phyloP scores from a whole-genome alignment of 2,797 vertebrate genomes.

The Staurois parvus region DNA sequence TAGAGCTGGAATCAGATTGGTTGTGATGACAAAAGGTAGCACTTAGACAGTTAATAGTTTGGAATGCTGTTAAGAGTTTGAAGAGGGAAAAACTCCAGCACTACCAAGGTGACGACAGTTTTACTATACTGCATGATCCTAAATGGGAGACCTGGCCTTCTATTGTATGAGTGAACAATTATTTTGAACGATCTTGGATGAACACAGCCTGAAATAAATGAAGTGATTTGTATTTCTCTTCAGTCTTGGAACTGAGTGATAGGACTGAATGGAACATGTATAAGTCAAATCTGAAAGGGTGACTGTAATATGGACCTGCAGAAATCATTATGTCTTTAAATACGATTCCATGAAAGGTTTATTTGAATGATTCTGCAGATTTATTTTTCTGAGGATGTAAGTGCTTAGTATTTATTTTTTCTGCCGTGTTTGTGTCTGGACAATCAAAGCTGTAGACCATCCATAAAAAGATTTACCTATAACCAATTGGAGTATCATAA shows the following conservation, averaged over 20 bases:
- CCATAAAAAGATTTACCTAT: background rate
- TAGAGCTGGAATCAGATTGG: too few species aligned
- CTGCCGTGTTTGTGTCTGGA: background rate
- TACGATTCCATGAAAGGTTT: background rate
- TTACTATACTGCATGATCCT: constrained; percentile 36
- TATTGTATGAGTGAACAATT: constrained; percentile 3
- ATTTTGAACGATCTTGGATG: constrained; percentile 39
- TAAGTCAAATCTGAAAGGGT: constrained; percentile 24
- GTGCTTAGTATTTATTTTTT: background rate
- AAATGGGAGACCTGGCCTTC: constrained; percentile 24
- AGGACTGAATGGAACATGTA: constrained; percentile 19
- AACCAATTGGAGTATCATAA: background rate
- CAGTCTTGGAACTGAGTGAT: constrained; percentile 32
- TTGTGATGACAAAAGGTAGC: background rate
- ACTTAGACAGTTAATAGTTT: constrained; percentile 28
- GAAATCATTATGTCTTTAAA: constrained; percentile 21
- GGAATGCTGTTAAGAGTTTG: constrained; percentile 31
- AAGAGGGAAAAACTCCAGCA: constrained; percentile 38
- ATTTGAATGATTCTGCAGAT: background rate
- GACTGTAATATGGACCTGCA: constrained; percentile 18
- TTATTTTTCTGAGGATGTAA: background rate
- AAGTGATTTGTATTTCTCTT: constrained; percentile 44
- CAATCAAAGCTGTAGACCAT: background rate
- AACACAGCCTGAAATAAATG: constrained; percentile 34
- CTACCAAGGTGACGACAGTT: constrained; percentile 50